A percentile compares a stretch with the other conserved stretches of the same genome.
Evolutionary conservation across 2,113 vertebrate genomes (phyloP).

Genomic region (Burhinus bistriatus): DNA sequence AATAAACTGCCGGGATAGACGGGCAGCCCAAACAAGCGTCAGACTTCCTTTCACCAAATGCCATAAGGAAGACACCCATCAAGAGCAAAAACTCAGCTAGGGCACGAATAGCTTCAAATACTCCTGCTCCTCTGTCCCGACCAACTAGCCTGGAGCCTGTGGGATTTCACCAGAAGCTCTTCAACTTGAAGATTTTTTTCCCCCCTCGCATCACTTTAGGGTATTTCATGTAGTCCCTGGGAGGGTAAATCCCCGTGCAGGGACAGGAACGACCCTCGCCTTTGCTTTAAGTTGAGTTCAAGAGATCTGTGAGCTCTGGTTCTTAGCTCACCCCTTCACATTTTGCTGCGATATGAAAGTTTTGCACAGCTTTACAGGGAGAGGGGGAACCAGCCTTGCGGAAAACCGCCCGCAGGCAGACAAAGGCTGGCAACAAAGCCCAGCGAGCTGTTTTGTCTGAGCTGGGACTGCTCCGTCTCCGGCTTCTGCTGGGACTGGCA

Average conservation of each 20-base stretch:
- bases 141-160: background rate
- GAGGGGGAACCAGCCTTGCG: background rate
- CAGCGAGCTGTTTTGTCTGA: background rate
- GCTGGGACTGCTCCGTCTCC: background rate
- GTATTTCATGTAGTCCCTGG: background rate
- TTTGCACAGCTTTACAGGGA: background rate
- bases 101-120: background rate
- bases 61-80: background rate
- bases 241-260: background rate
- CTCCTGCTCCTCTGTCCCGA: background rate
- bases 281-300: background rate
- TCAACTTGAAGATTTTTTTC: background rate
- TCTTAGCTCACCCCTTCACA: background rate
- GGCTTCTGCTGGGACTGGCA: background rate
- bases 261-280: background rate
- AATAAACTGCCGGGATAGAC: background rate
- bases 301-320: background rate
- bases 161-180: background rate
- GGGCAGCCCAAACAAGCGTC: background rate
- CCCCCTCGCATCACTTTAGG: background rate
- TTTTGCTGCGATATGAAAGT: background rate
- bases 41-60: background rate
- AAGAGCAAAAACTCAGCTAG: background rate
- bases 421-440: background rate
- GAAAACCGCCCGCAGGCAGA: background rate